A percentile compares a stretch with the other conserved stretches of the same genome.
Conservation (phyloP, 2,797 vertebrate species). For the Onychomys arenicola region DNA sequence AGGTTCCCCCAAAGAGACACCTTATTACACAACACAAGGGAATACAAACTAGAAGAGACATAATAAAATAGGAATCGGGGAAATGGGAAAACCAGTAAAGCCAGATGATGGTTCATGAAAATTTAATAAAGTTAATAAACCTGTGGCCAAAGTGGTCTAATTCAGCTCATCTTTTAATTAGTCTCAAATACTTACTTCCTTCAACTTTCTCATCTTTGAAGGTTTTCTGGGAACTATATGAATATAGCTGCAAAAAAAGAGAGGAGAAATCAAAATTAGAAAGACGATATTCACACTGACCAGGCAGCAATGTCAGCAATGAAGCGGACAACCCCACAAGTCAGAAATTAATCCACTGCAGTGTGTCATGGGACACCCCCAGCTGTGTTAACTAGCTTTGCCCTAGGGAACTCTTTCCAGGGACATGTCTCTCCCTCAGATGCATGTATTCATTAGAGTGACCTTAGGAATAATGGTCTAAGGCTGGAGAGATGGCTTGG, state of each 20-base stretch:
- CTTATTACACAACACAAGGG: not conserved
- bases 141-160: not conserved
- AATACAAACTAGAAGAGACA: not conserved
- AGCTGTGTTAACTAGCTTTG: accelerated
- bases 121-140: not conserved
- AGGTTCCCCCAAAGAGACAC: not conserved
- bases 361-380: accelerated
- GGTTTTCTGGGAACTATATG: constrained; percentile 88
- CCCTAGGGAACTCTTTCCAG: not conserved
- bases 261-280: constrained; percentile 53
- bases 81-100: not conserved
- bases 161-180: no score
- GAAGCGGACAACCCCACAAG: no score
- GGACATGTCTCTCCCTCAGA: not conserved
- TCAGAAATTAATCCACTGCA: not conserved
- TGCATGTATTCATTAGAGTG: not conserved
- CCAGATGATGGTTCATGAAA: not conserved
- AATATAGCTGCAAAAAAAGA: constrained; percentile 86
- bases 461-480: not conserved
- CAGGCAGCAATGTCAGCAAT: not conserved
- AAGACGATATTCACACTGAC: not conserved
- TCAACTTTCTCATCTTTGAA: constrained; percentile 84
- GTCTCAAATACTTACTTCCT: constrained; percentile 85
- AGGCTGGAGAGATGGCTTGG: not conserved
- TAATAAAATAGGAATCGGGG: not conserved